Conservation (phyloP, 2,888 invertebrate genomes). For the Hirtodrosophila confusa region DNA sequence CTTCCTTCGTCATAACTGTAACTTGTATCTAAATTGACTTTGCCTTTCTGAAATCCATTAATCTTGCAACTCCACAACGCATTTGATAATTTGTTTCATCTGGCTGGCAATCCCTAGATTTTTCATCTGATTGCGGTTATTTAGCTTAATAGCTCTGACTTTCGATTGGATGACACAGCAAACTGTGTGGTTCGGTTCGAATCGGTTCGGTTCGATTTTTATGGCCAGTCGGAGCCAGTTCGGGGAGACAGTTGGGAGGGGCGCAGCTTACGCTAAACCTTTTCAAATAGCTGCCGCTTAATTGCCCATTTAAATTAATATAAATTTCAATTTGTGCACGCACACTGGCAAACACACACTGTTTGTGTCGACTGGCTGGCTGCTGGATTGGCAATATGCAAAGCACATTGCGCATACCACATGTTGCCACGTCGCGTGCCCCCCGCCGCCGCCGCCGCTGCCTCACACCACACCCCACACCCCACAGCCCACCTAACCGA, state of each 20-base stretch:
- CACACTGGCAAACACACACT: slow-evolving; percentile 24
- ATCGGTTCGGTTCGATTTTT: slow-evolving; percentile 21
- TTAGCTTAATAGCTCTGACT: slow-evolving; percentile 46
- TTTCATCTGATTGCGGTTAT: slow-evolving; percentile 16
- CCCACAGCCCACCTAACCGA: slow-evolving; percentile 1
- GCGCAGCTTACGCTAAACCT: slow-evolving; percentile 59
- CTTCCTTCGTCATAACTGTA: too few species aligned
- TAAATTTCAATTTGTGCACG: slow-evolving; percentile 73
- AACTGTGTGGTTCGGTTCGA: slow-evolving; percentile 10
- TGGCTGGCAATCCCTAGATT: slow-evolving; percentile 27
- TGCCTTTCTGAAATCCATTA: not conserved
- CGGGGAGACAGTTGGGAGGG: slow-evolving; percentile 1
- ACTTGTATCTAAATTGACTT: too few species aligned
- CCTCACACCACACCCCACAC: slow-evolving; percentile 9
- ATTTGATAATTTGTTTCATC: slow-evolving; percentile 18
- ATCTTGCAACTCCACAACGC: slow-evolving; percentile 9
- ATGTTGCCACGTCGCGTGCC: slow-evolving; percentile 52
- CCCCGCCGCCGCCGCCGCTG: not conserved
- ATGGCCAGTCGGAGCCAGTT: slow-evolving; percentile 38
- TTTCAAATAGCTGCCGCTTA: slow-evolving; percentile 69
- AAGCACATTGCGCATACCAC: slow-evolving; percentile 70
- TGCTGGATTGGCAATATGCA: slow-evolving; percentile 64
- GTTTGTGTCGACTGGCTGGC: slow-evolving; percentile 22
- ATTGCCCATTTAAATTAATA: slow-evolving; percentile 78
- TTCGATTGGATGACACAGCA: slow-evolving; percentile 66